Evolutionary conservation across 2,113 vertebrate genomes (phyloP), one percentile per base, ranked within the genome.

Genomic region (Balaeniceps rex): DNA sequence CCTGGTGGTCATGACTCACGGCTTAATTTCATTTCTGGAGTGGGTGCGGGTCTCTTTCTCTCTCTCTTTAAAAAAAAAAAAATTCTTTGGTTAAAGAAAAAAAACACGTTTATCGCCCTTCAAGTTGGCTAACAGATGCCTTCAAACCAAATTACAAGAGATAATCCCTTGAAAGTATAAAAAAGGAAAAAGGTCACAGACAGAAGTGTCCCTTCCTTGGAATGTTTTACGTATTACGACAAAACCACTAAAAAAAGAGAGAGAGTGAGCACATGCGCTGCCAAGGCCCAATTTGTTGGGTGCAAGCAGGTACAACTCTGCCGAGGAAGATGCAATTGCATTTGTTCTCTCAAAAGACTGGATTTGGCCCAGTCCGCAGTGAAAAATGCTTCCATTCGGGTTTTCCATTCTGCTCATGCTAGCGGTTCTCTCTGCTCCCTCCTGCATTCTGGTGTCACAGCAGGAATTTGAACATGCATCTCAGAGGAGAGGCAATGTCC

Each of bases 31-130:
- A 66, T 76, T 88, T 93, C 78, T 83, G 34, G 46, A 88, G 38
- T 75, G 74, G 36, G 63, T 81, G 28, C 22, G 65, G 54, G 71
- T 88, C 88, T 98, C 55, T 80, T 81, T 95, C 64, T 94, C 52
- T 87, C 70, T 88, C 51, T 78, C 46, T 54, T 10, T 8, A 36
- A 52, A 79, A 46, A 71, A n/a, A 31, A 66, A n/a, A 5, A 23
- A 86, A 38, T 77, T 98, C 97, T 98, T 98, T 98, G 97, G 97
- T 97, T 97, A 96, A 91, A 96, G 78, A 72, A 96, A 94, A 94
- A 90, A 91, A 72, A 1, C 77, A 68, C 22, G 25, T 87, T 95
- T 72, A 90, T 85, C 71, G 38, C 84, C 83, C 81, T 94, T 97
- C 88, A 85, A 40, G 68, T 94, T 96, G 93, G 92, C 87, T 94